These are phyloP conservation scores for Rhea americana DNA, from an alignment of 2,113 vertebrate species.

Conservation along the genomic window DNA sequence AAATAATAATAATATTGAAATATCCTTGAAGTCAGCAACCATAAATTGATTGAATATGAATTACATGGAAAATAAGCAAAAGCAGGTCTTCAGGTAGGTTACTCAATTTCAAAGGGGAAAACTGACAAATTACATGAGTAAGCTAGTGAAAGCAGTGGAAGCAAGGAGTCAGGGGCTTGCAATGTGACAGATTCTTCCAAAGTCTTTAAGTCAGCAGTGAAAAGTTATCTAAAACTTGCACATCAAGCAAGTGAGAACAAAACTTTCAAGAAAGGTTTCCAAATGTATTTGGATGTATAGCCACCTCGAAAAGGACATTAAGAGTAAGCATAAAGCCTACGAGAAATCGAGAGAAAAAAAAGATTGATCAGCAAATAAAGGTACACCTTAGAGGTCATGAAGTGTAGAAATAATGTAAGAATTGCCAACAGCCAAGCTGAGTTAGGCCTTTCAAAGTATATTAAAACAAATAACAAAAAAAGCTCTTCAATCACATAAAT, in stretches of 20 bases:
- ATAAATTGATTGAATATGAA: background rate
- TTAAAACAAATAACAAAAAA: conserved; percentile 62
- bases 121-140: conserved; percentile 32
- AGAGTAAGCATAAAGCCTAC: conserved; percentile 50
- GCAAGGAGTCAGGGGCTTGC: conserved; percentile 24
- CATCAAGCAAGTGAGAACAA: conserved; percentile 52
- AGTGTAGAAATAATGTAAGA: conserved; percentile 58
- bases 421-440: conserved; percentile 54
- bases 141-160: conserved; percentile 29
- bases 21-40: background rate
- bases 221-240: conserved; percentile 60
- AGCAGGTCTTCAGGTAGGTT: background rate
- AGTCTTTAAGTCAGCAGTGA: conserved; percentile 55
- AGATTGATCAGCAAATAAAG: conserved; percentile 64
- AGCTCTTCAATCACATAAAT: conserved; percentile 39
- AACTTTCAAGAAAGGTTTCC: conserved; percentile 56
- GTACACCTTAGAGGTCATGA: conserved; percentile 36
- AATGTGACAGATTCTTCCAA: conserved; percentile 34
- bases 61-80: conserved; percentile 24
- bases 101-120: conserved; percentile 13
- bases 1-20: background rate
- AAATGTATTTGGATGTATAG: conserved; percentile 59
- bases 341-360: conserved; percentile 43
- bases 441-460: conserved; percentile 55
- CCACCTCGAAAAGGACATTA: conserved; percentile 44